Conservation (phyloP, 2,797 vertebrate species). For the Hemibagrus guttatus region DNA sequence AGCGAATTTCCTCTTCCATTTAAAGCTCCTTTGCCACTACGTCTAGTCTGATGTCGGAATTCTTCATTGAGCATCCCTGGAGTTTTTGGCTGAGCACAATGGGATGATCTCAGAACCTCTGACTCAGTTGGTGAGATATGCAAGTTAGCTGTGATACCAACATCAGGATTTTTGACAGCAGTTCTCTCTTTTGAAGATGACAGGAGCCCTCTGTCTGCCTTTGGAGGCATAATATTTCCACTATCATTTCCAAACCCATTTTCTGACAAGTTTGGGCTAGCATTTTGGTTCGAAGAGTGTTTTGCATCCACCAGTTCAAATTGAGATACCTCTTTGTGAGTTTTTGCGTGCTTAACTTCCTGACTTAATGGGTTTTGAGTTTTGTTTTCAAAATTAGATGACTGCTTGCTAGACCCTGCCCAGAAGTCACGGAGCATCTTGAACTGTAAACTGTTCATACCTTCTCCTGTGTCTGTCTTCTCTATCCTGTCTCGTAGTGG, state of each 20-base stretch:
- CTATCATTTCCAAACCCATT: conserved; percentile 46
- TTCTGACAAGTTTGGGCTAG: conserved; percentile 47
- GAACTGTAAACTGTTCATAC: conserved; percentile 77
- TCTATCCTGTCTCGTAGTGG: conserved; percentile 79
- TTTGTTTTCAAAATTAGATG: conserved; percentile 32
- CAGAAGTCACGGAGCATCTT: conserved; percentile 87
- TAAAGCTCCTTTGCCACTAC: conserved; percentile 60
- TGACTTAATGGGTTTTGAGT: conserved; percentile 64
- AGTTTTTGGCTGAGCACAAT: conserved; percentile 41
- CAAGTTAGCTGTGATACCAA: conserved; percentile 57
- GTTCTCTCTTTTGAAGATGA: conserved; percentile 56
- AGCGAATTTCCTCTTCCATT: conserved; percentile 62
- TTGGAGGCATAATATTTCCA: conserved; percentile 40
- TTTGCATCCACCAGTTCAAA: conserved; percentile 47
- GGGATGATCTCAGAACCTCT: conserved; percentile 51
- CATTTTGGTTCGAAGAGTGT: conserved; percentile 59
- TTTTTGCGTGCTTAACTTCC: conserved; percentile 37
- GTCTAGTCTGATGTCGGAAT: conserved; percentile 59
- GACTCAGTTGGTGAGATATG: conserved; percentile 46
- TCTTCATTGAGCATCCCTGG: conserved; percentile 59
- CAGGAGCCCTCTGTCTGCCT: conserved; percentile 43
- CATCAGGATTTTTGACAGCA: conserved; percentile 43
- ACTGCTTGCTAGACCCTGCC: conserved; percentile 69
- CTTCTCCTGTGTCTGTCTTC: conserved; percentile 67
- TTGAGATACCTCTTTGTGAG: conserved; percentile 58